Evolutionary conservation across 2,113 vertebrate genomes (phyloP).

Genomic region (Misgurnus mizolepis): DNA sequence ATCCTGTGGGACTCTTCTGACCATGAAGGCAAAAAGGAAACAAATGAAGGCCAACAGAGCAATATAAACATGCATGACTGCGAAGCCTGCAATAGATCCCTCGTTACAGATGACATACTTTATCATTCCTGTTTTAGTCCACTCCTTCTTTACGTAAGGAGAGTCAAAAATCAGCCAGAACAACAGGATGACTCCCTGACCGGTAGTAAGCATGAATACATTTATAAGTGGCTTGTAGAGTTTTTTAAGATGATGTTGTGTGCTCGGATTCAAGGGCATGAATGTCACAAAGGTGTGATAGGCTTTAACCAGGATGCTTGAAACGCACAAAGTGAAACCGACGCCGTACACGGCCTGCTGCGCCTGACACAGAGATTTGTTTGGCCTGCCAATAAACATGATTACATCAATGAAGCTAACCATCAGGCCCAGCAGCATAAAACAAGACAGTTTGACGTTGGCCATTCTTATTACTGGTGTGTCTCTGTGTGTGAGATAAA

Average conservation of each 20-base stretch:
- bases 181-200: conserved; percentile 64
- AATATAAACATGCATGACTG: conserved; percentile 68
- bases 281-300: conserved; percentile 63
- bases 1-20: conserved; percentile 64
- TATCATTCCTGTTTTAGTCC: conserved; percentile 13
- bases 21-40: conserved; percentile 69
- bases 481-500: conserved; percentile 58
- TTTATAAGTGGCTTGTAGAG: conserved; percentile 60
- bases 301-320: conserved; percentile 69
- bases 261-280: conserved; percentile 56
- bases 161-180: conserved; percentile 65
- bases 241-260: conserved; percentile 30
- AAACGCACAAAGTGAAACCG: conserved; percentile 71
- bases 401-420: conserved; percentile 64
- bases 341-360: conserved; percentile 69
- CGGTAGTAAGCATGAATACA: conserved; percentile 46
- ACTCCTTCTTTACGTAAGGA: conserved; percentile 26
- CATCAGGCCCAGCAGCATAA: conserved; percentile 65
- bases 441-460: conserved; percentile 58
- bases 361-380: conserved; percentile 57
- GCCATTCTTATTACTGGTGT: conserved; percentile 61
- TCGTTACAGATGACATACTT: conserved; percentile 51
- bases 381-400: conserved; percentile 67
- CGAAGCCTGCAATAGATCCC: conserved; percentile 62
- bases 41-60: conserved; percentile 63